Base-by-base conservation (phyloP, 2,113 vertebrate species). In the Ciconia maguari region DNA sequence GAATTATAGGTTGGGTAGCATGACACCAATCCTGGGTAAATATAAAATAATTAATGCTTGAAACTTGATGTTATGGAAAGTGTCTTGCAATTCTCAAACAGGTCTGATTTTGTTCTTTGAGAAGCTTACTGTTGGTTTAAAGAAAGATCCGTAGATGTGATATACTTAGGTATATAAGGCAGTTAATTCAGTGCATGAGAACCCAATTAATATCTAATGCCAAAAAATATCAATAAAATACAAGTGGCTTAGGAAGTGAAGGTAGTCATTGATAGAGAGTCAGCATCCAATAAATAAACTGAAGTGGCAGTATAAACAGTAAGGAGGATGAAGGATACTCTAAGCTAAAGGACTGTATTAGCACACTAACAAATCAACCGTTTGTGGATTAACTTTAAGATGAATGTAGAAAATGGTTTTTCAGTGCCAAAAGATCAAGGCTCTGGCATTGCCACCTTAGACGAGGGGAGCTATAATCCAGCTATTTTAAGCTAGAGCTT, bases 401-500 rank as follows among this genome's bases (percentile, higher is more conserved):
- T 87, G 52, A 89, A 84, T 0, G 0, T 85, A 68, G 81, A 93
- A 91, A 75, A 68, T 52, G 30, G 2, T 34, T 89, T 94, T 87
- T 83, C 55, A 42, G 27, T 46, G 10, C 74, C 72, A 78, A 87
- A 89, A 85, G 84, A 91, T 89, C 80, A 46, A 13, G 52, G 65
- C 65, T 88, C 49, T 94, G 89, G 48, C 81, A 30, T 78, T 79
- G 77, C 77, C 2, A 7, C 52, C 14, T 71, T 71, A 78, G 81
- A 85, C 0, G 11, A 91, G 36, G n/a, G 51, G 68, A 89, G 66
- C 74, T 72, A 76, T 95, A 82, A 89, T 94, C 57, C 19, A 61
- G 52, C 94, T 97, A 94, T 97, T 97, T 97, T 95, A 94, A 96
- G 87, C 41, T 78, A 25, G 86, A 93, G 76, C 83, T 95, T 64